These are phyloP conservation scores for Falcaria lacertinaria DNA, from an alignment of 2,888 invertebrate species.

Conservation along the genomic window DNA sequence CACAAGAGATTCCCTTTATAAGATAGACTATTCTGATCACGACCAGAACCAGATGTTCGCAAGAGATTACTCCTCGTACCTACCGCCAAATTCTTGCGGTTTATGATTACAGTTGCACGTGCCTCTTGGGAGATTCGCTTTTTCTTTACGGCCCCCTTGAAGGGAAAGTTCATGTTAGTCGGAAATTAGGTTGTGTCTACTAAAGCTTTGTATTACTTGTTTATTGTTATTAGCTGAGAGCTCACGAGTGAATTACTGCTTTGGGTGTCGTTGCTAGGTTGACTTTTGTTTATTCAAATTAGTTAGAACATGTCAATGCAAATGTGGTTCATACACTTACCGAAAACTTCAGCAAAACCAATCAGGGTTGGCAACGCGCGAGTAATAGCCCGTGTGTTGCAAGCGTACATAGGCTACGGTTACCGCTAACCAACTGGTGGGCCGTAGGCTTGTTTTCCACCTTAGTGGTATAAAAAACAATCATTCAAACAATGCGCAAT, in stretches of 20 bases:
- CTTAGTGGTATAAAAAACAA: no score
- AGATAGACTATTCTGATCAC: background rate
- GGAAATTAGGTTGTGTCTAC: constrained; percentile 3
- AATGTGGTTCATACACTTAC: no score
- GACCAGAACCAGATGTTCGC: background rate
- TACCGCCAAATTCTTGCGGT: constrained; percentile 21
- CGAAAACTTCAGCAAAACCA: no score
- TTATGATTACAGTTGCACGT: constrained; percentile 23
- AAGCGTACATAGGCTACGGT: no score
- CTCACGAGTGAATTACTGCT: background rate
- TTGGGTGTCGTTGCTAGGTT: background rate
- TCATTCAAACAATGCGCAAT: no score
- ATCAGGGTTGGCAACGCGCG: no score
- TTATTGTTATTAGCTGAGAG: background rate
- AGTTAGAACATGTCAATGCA: no score
- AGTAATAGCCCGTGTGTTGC: no score
- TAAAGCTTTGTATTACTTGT: constrained; percentile 2
- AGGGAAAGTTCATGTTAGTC: constrained; percentile 5
- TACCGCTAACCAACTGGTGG: no score
- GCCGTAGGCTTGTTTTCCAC: no score
- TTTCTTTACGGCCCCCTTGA: constrained; percentile 24
- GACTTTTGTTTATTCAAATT: no score
- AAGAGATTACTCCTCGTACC: constrained; percentile 14
- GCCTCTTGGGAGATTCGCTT: constrained; percentile 22
- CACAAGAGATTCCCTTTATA: no score